These are phyloP conservation scores for Eretmochelys imbricata DNA, from an alignment of 2,113 vertebrate species.

Conservation along the genomic window DNA sequence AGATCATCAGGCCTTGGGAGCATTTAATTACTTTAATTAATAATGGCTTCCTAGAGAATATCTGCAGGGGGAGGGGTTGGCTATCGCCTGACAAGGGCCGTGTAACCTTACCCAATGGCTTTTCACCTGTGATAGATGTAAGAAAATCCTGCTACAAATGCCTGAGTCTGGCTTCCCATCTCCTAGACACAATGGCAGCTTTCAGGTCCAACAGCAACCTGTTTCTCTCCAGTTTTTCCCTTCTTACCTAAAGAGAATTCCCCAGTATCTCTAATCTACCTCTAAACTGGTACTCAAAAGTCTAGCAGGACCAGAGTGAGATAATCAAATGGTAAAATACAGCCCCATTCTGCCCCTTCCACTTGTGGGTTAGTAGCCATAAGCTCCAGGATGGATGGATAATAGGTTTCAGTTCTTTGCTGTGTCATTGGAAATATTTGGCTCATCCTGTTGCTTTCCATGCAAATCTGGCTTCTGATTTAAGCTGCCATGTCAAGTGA, in stretches of 20 bases:
- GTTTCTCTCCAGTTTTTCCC: not conserved
- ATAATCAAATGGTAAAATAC: not conserved
- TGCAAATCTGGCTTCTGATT: slow-evolving; percentile 50
- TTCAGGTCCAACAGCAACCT: not conserved
- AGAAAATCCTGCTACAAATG: not conserved
- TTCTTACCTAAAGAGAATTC: not conserved
- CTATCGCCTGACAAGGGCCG: not conserved
- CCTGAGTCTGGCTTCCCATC: not conserved
- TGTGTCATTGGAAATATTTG: not conserved
- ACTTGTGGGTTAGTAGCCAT: not conserved
- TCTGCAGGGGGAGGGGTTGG: not conserved
- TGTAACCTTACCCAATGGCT: not conserved
- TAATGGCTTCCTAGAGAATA: not conserved
- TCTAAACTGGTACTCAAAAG: not conserved
- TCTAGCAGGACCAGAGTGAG: not conserved
- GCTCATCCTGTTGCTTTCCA: not conserved
- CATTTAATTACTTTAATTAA: not conserved
- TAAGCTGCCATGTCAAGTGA: slow-evolving; percentile 25
- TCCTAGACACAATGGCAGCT: not conserved
- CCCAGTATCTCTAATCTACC: not conserved
- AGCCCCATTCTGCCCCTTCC: not conserved
- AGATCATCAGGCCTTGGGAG: not conserved
- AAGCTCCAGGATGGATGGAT: not conserved
- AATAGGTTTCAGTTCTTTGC: not conserved
- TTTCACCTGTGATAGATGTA: not conserved